A percentile compares a stretch with the other conserved stretches of the same genome.
These are phyloP conservation scores for Percopsis transmontana DNA, from an alignment of 2,113 vertebrate species.

Conservation along the genomic window DNA sequence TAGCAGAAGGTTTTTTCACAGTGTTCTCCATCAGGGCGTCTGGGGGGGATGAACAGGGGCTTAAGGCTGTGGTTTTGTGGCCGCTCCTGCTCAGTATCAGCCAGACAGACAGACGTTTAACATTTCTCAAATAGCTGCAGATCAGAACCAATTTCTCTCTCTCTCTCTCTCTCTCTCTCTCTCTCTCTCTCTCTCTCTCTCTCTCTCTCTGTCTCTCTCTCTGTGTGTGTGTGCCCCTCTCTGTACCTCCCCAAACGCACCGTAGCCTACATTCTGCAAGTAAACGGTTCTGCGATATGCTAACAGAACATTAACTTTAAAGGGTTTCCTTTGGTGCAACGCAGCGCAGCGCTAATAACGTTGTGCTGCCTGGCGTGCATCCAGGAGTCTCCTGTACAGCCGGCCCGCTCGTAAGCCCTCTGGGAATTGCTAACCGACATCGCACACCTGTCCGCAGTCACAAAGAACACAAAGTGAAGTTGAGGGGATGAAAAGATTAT, in stretches of 20 bases:
- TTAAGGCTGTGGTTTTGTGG: slow-evolving; percentile 44
- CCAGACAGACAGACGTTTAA: slow-evolving; percentile 23
- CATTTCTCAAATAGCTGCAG: slow-evolving; percentile 25
- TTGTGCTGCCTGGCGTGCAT: slow-evolving; percentile 51
- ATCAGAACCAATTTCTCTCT: slow-evolving; percentile 17
- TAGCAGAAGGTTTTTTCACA: slow-evolving; percentile 22
- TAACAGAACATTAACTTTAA: slow-evolving; percentile 73
- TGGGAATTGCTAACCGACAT: slow-evolving; percentile 51
- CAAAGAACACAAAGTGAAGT: slow-evolving; percentile 19
- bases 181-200: neutral
- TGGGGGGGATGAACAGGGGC: slow-evolving; percentile 7
- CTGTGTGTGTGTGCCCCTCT: no score
- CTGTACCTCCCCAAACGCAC: slow-evolving; percentile 63
- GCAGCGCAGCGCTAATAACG: no score
- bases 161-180: neutral
- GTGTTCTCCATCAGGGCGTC: no score
- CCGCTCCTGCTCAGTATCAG: slow-evolving; percentile 45
- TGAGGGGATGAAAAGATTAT: slow-evolving; percentile 23
- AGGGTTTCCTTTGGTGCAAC: slow-evolving; percentile 60
- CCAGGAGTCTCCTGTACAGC: slow-evolving; percentile 73
- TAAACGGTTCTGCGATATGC: slow-evolving; percentile 59
- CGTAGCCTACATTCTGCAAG: slow-evolving; percentile 45
- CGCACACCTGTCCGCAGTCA: slow-evolving; percentile 58
- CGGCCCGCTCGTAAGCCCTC: slow-evolving; percentile 62
- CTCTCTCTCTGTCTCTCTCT: slow-evolving; percentile 5